phyloP scores from a whole-genome alignment of 2,113 vertebrate species.

The Otocyon megalotis region DNA sequence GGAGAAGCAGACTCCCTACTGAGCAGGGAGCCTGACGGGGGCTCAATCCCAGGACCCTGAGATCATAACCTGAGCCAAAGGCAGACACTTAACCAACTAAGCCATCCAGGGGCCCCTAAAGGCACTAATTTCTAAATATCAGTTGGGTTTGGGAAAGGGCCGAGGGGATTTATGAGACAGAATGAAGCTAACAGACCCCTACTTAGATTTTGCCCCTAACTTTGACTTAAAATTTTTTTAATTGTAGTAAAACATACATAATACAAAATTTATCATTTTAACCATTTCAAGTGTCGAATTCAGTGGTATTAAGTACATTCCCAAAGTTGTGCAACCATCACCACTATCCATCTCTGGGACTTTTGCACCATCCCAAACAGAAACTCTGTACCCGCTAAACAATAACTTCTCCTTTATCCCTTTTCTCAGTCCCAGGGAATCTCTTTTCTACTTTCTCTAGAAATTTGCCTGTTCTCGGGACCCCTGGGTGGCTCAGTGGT shows the following conservation, averaged over 20 bases:
- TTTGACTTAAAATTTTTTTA: background rate
- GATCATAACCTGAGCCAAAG: background rate
- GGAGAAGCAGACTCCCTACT: background rate
- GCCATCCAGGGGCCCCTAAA: background rate
- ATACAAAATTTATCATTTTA: background rate
- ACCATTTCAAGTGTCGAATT: background rate
- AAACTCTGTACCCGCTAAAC: background rate
- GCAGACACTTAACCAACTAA: background rate
- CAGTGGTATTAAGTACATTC: background rate
- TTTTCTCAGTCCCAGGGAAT: too few species aligned
- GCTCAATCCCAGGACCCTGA: background rate
- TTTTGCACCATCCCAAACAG: background rate
- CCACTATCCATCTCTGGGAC: background rate
- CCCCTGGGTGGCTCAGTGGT: too few species aligned
- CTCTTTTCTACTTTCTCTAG: background rate
- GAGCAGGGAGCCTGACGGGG: background rate
- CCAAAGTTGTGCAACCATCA: background rate
- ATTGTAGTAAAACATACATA: background rate
- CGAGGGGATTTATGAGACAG: background rate
- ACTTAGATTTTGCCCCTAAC: background rate
- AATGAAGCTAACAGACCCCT: background rate
- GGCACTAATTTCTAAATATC: background rate
- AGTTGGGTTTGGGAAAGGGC: background rate
- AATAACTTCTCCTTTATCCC: background rate
- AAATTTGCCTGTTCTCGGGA: background rate